These are phyloP conservation scores for Bagarius yarrelli DNA, from an alignment of 2,113 vertebrate species.

Conservation along the genomic window DNA sequence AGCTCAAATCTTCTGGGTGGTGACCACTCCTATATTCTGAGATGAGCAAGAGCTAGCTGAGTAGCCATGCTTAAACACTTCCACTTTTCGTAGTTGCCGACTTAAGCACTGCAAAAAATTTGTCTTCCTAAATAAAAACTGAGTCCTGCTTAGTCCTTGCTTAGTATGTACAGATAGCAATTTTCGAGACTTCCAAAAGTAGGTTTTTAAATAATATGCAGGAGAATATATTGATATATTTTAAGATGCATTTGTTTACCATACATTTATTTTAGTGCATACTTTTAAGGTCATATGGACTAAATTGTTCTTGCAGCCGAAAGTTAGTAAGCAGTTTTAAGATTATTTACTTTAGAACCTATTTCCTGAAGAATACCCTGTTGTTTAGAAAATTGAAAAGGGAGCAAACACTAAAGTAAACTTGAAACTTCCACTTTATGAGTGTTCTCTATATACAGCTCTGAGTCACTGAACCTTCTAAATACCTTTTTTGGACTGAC, in stretches of 20 bases:
- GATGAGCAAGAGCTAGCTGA: constrained; percentile 38
- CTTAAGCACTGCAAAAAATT: neutral
- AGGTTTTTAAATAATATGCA: neutral
- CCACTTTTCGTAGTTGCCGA: constrained; percentile 16
- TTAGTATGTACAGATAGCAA: neutral
- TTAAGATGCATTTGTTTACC: neutral
- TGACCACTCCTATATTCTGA: constrained; percentile 69
- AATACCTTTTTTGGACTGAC: constrained; percentile 12
- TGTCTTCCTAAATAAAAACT: neutral
- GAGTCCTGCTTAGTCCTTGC: neutral
- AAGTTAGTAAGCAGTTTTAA: neutral
- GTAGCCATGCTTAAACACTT: constrained; percentile 25
- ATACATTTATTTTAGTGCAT: neutral
- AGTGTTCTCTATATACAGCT: neutral
- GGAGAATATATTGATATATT: neutral
- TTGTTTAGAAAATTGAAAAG: neutral
- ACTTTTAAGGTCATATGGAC: neutral
- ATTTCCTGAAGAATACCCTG: neutral
- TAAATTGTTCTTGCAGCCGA: neutral
- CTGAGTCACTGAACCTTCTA: neutral
- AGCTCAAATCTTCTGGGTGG: constrained; percentile 69
- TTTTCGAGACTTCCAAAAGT: neutral
- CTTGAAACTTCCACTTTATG: neutral
- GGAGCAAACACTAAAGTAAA: neutral
- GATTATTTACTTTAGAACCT: too few species aligned